Evolutionary conservation across 2,113 vertebrate species (phyloP), one percentile per base, ranked within the genome.

Genomic region (Dolichallabes microphthalmus): DNA sequence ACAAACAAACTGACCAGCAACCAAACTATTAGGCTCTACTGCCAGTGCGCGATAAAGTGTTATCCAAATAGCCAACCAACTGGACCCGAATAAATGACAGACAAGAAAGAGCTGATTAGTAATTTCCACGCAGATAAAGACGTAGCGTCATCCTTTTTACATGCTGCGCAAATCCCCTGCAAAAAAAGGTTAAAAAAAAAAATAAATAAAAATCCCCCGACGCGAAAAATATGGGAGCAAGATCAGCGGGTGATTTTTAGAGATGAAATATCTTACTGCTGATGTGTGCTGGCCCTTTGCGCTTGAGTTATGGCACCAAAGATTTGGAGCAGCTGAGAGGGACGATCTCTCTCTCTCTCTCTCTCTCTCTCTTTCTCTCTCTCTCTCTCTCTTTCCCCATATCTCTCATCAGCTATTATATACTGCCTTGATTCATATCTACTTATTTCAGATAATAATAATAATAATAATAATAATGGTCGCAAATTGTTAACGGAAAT

Each of bases 281-380:
- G 88, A 88, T 88, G 90, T 88, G 87, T 85, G 88, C 88, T 91
- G 90, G 88, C 91, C 91, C 90, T 91, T 92, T 92, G 91, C 86
- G 75, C 84, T 87, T 93, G 91, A 93, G 86, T 93, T 93, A 93
- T 92, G 82, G 91, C 88, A 85, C 81, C 75, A 80, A 88, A 89
- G 88, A 87, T 89, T 90, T 88, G 87, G 90, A 90, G 76, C 88
- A 87, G 88, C 86, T 92, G 81, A 86, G 89, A 88, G 90, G 86
- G 80, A 86, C 66, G 82, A 76, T 79, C 82, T 60, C 85, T 86
- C 83, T 88, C 91, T 91, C 79, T 86, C 87, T 86, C 82, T 78
- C 84, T 87, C 87, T 86, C 78, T 88, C 81, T 68, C 85, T 82
- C 87, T 84, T 83, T 66, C 75, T 84, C 61, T 86, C 84, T 84